Conservation (phyloP, 1,140 invertebrate genomes). For the Triops cancriformis region DNA sequence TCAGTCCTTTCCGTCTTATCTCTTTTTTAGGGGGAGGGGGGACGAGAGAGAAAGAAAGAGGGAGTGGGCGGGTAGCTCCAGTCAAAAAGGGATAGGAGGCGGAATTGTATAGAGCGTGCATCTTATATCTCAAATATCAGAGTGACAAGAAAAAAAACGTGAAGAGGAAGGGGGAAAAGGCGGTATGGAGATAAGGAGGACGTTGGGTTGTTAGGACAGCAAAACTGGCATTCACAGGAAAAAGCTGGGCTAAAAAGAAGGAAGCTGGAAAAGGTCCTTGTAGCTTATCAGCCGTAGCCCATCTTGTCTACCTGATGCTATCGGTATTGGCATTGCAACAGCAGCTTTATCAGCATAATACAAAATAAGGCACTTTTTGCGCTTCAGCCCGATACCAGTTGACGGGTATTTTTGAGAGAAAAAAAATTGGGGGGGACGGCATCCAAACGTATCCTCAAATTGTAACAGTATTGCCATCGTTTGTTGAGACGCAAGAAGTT, state of each 20-base stretch:
- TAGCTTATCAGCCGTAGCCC: constrained; percentile 3
- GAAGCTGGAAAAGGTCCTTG: constrained; percentile 12
- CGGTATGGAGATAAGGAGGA: constrained; percentile 2
- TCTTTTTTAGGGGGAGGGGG: neutral
- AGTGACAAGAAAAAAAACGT: neutral
- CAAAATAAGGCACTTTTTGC: constrained; percentile 9
- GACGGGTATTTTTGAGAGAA: no score
- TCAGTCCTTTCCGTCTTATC: constrained; percentile 1
- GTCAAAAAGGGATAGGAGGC: neutral
- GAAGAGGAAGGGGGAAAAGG: neutral
- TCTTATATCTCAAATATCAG: neutral
- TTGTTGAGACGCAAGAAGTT: no score
- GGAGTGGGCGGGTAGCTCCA: neutral
- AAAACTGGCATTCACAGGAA: constrained; percentile 6
- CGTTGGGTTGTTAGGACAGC: neutral
- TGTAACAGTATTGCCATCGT: no score
- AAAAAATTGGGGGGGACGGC: no score
- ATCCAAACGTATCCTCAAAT: no score
- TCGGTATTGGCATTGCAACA: constrained; percentile 10
- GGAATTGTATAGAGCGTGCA: neutral
- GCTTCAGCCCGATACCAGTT: neutral
- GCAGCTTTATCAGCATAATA: constrained; percentile 2
- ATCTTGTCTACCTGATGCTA: constrained; percentile 10
- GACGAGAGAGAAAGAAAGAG: neutral
- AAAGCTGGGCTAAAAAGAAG: neutral